These are phyloP conservation scores for Thaumetopoea pityocampa DNA, from an alignment of 1,140 invertebrate species.

Conservation along the genomic window DNA sequence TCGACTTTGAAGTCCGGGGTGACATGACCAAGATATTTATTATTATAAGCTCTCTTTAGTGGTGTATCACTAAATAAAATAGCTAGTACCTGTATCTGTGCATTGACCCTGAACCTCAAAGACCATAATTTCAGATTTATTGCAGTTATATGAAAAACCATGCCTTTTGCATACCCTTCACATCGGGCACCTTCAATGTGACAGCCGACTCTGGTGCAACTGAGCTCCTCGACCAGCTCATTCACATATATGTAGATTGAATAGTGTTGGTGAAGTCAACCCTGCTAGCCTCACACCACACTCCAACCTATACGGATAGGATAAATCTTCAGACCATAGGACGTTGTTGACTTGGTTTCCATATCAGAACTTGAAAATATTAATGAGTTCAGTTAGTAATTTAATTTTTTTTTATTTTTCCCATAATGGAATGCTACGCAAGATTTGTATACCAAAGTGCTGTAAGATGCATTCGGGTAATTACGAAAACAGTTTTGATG, in stretches of 20 bases:
- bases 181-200: conserved; percentile 2
- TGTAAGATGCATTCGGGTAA: too few relatives aligned
- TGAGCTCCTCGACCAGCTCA: background rate
- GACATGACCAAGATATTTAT: conserved; percentile 16
- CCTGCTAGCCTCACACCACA: background rate
- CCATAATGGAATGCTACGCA: too few relatives aligned
- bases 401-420: too few relatives aligned
- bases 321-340: conserved; percentile 9
- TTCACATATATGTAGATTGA: background rate
- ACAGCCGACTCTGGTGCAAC: background rate
- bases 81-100: background rate
- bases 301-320: conserved; percentile 9
- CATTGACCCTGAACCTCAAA: conserved; percentile 1
- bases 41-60: conserved; percentile 5
- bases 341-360: conserved; percentile 18
- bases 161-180: conserved; percentile 9
- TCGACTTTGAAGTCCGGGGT: conserved; percentile 3
- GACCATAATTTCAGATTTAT: conserved; percentile 6
- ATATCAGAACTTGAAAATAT: conserved; percentile 23
- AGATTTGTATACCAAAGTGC: too few relatives aligned
- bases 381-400: conserved; percentile 15
- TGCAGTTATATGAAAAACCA: conserved; percentile 10
- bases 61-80: background rate
- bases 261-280: background rate
- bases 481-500: too few relatives aligned